Conservation (phyloP, 35 echinoderm and acorn worm genomes). For the Apostichopus parvimensis region DNA sequence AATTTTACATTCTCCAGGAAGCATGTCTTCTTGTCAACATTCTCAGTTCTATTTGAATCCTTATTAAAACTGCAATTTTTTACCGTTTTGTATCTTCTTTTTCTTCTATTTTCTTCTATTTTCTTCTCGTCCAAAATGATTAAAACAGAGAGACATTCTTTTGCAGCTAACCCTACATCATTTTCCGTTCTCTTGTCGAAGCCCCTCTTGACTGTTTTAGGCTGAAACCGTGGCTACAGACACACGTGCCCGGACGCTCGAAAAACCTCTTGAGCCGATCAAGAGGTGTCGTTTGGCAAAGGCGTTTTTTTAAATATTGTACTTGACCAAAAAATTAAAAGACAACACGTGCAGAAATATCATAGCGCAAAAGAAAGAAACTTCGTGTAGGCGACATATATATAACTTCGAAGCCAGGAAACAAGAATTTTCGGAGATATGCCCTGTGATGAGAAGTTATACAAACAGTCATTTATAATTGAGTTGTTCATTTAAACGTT, state of each 20-base stretch:
- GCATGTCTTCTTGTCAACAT: too few species aligned
- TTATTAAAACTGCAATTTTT: too few species aligned
- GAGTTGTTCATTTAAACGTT: not conserved
- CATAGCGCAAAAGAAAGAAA: not conserved
- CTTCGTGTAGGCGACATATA: not conserved
- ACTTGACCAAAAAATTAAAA: not conserved
- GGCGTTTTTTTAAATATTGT: too few species aligned
- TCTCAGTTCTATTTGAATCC: too few species aligned
- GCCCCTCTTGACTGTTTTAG: not conserved
- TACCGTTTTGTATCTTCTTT: too few species aligned
- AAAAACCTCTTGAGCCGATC: not conserved
- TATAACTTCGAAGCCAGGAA: not conserved
- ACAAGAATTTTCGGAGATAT: not conserved
- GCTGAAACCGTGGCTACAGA: not conserved
- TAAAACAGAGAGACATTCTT: not conserved
- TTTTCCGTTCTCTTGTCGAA: not conserved
- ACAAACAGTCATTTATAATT: constrained; percentile 5
- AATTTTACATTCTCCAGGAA: too few species aligned
- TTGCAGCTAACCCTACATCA: not conserved
- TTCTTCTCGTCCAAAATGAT: not conserved
- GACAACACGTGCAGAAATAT: not conserved
- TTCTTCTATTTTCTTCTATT: too few species aligned
- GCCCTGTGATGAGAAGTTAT: not conserved
- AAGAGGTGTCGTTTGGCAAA: not conserved
- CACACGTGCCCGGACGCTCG: not conserved